Evolutionary conservation across 2,888 invertebrate genomes (phyloP).

Genomic region (Acanthococcus lagerstroemiae): DNA sequence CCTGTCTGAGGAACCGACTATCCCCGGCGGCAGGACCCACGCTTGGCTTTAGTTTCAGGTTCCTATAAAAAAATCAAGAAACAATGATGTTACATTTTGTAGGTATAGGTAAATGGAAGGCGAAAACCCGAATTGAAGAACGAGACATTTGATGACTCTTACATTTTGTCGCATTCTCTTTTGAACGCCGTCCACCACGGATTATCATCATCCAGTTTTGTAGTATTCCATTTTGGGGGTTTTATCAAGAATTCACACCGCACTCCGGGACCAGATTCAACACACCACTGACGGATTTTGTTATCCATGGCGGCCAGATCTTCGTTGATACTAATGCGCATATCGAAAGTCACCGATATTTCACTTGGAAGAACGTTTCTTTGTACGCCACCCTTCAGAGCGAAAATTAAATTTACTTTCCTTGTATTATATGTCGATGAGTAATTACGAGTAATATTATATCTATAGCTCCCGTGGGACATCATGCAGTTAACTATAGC

Average conservation of each 20-base stretch:
- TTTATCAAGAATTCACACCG: slow-evolving; percentile 55
- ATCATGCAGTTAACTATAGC: too few species aligned
- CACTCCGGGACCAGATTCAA: slow-evolving; percentile 62
- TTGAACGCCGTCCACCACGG: slow-evolving; percentile 65
- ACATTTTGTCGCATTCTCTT: slow-evolving; percentile 51
- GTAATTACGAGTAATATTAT: too few species aligned
- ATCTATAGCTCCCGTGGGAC: too few species aligned
- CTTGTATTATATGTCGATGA: too few species aligned
- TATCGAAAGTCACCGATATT: slow-evolving; percentile 62
- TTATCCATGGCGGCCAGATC: slow-evolving; percentile 53
- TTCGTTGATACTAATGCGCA: slow-evolving; percentile 56
- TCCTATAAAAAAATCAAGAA: slow-evolving; percentile 50
- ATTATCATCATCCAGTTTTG: slow-evolving; percentile 54
- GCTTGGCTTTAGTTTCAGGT: slow-evolving; percentile 55
- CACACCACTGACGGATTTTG: slow-evolving; percentile 54
- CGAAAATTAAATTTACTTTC: too few species aligned
- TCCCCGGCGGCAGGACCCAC: slow-evolving; percentile 89
- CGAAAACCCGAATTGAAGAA: too few species aligned
- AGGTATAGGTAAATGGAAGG: too few species aligned
- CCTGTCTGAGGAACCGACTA: slow-evolving; percentile 66
- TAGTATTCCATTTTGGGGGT: slow-evolving; percentile 50
- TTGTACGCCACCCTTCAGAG: slow-evolving; percentile 87
- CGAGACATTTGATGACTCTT: slow-evolving; percentile 38
- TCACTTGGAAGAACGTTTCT: slow-evolving; percentile 81
- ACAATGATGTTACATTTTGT: too few species aligned